Evolutionary conservation across 2,113 vertebrate genomes (phyloP).

Genomic region (Solenodon paradoxus): DNA sequence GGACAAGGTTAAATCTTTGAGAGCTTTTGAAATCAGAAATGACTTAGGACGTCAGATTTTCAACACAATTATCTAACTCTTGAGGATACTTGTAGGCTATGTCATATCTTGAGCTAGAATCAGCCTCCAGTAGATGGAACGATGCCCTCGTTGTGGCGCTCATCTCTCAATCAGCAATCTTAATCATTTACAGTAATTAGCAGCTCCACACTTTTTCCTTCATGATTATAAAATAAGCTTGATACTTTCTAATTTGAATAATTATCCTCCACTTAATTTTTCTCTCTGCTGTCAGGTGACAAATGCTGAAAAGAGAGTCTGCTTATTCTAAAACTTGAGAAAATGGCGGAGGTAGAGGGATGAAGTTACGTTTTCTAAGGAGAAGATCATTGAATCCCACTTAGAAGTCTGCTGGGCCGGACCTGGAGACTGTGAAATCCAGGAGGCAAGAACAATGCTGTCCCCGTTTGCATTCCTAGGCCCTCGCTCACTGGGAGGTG

Average conservation of each 20-base stretch:
- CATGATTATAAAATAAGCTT: conserved; percentile 35
- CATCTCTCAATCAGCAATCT: neutral
- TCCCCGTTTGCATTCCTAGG: neutral
- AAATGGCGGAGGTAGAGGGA: neutral
- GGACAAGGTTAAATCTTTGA: neutral
- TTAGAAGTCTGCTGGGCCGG: neutral
- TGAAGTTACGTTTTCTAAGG: neutral
- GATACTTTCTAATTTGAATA: conserved; percentile 61
- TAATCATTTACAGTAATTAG: conserved; percentile 55
- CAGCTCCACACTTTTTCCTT: neutral
- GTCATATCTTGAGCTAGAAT: neutral
- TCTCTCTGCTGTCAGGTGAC: conserved; percentile 11
- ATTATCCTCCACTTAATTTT: conserved; percentile 39
- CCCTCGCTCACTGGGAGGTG: neutral
- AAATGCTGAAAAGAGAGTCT: neutral
- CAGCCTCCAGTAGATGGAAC: conserved; percentile 65
- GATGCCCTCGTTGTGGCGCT: conserved; percentile 3
- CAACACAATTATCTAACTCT: neutral
- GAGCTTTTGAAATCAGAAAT: neutral
- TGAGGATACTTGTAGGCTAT: neutral
- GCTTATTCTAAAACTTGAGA: neutral
- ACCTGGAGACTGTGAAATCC: neutral
- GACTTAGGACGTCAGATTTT: neutral
- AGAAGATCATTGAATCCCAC: neutral
- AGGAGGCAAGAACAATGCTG: neutral